Evolutionary conservation across 1,140 invertebrate species (phyloP).

Genomic region (Oedothorax gibbosus): DNA sequence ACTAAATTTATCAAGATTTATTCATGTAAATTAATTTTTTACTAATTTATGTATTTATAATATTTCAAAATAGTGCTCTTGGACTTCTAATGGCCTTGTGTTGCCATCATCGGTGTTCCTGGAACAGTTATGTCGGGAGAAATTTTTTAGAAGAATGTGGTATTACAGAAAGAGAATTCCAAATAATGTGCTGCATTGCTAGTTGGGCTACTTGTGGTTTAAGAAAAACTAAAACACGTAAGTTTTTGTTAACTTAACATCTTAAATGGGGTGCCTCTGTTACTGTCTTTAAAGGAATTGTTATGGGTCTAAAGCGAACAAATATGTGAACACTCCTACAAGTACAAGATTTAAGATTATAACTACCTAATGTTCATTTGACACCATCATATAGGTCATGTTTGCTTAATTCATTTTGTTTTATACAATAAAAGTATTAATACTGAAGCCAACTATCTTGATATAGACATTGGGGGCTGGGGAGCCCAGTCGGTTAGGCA

Average conservation of each 20-base stretch:
- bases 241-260: neutral
- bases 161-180: conserved; percentile 77
- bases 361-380: no score
- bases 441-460: no score
- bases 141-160: conserved; percentile 73
- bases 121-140: conserved; percentile 78
- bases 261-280: neutral
- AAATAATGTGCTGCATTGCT: conserved; percentile 80
- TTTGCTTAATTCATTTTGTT: no score
- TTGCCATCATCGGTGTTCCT: conserved; percentile 87
- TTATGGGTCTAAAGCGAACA: no score
- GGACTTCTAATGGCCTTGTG: conserved; percentile 84
- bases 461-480: no score
- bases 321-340: neutral
- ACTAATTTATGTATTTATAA: no score
- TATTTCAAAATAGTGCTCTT: conserved; percentile 45
- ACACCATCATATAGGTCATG: no score
- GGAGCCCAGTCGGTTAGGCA: no score
- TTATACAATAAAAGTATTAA: no score
- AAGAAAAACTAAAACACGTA: conserved; percentile 64
- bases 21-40: no score
- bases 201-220: conserved; percentile 87
- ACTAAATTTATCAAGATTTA: no score
- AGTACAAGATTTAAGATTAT: neutral
- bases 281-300: no score